A percentile compares a stretch with the other conserved stretches of the same genome.
phyloP scores from a whole-genome alignment of 2,113 vertebrate genomes.

The Tretioscincus oriximinensis region DNA sequence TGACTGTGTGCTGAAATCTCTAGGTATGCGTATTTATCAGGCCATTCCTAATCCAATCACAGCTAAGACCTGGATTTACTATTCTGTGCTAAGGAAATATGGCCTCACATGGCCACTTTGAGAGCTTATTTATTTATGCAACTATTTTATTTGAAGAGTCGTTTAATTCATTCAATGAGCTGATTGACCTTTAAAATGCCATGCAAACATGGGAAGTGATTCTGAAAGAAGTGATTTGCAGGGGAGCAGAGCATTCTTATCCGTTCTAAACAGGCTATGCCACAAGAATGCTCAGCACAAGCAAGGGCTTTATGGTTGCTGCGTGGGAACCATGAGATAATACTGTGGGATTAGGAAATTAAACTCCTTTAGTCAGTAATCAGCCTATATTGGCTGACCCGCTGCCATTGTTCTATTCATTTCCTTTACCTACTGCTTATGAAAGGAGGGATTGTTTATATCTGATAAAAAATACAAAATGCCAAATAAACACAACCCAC shows the following conservation, averaged over 20 bases:
- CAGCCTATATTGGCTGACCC: not conserved
- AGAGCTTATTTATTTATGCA: too few species aligned
- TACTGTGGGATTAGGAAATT: constrained; percentile 14
- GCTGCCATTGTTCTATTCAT: not conserved
- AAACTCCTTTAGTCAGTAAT: constrained; percentile 16
- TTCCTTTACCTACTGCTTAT: not conserved
- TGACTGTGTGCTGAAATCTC: too few species aligned
- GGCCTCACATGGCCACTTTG: too few species aligned
- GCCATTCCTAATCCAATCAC: too few species aligned
- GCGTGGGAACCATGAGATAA: constrained; percentile 24
- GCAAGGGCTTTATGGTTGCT: not conserved
- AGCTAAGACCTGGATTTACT: too few species aligned
- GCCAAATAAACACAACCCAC: not conserved
- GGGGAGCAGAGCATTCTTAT: not conserved
- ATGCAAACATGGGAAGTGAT: not conserved
- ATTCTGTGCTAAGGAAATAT: too few species aligned
- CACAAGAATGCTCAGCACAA: not conserved
- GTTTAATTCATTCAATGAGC: not conserved
- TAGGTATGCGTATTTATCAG: too few species aligned
- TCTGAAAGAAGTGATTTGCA: not conserved
- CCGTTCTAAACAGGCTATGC: not conserved
- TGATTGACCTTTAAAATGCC: not conserved
- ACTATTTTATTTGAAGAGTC: too few species aligned
- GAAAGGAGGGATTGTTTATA: not conserved
- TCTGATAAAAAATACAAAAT: not conserved